Conservation (phyloP, 1,140 invertebrate genomes). For the Orius insidiosus region DNA sequence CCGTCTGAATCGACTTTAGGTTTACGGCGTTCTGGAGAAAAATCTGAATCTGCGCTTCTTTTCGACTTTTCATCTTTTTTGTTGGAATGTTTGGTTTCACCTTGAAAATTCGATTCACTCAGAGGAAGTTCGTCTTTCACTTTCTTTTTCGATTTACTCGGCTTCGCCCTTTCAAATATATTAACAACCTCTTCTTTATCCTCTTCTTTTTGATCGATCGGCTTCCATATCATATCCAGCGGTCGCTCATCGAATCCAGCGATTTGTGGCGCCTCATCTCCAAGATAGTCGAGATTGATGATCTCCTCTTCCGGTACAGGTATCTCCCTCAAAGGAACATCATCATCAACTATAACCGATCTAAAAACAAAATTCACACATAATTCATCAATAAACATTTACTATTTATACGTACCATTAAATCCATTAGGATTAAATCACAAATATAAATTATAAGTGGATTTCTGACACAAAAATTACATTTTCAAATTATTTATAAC, state of each 20-base stretch:
- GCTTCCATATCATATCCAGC: constrained; percentile 54
- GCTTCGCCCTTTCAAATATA: too few species aligned
- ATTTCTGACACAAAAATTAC: constrained; percentile 23
- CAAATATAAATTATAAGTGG: constrained; percentile 18
- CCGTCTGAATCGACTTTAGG: constrained; percentile 14
- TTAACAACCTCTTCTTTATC: constrained; percentile 21
- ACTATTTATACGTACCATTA: too few species aligned
- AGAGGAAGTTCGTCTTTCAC: too few species aligned
- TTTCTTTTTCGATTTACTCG: too few species aligned
- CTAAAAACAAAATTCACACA: constrained; percentile 33
- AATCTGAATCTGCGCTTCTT: not conserved
- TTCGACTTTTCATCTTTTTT: constrained; percentile 12
- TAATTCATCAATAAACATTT: not conserved
- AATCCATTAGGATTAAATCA: not conserved
- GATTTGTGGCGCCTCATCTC: constrained; percentile 76
- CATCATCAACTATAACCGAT: constrained; percentile 79
- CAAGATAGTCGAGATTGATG: constrained; percentile 44
- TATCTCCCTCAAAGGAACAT: constrained; percentile 49
- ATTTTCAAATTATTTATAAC: constrained; percentile 13
- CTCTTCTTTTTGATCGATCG: constrained; percentile 31
- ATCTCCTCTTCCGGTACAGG: constrained; percentile 42
- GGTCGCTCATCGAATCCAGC: constrained; percentile 79
- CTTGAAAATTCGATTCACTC: constrained; percentile 19
- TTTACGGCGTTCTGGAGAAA: not conserved
- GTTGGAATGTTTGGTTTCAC: constrained; percentile 14